These are phyloP conservation scores for Calypte anna DNA, from an alignment of 2,113 vertebrate species.

Conservation along the genomic window DNA sequence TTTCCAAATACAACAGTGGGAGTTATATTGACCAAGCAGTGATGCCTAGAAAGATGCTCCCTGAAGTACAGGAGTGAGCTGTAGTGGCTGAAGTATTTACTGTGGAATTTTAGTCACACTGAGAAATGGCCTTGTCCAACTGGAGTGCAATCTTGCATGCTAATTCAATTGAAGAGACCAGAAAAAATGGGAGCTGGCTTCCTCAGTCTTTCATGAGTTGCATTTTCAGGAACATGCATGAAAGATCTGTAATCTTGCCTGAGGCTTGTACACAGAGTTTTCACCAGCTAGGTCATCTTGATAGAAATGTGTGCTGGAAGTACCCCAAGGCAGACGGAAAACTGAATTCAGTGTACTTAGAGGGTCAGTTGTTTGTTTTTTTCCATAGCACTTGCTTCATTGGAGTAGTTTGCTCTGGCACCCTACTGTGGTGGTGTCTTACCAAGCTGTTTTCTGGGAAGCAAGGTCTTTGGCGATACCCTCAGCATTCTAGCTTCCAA, in stretches of 20 bases:
- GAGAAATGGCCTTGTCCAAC: not conserved
- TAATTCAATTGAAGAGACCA: not conserved
- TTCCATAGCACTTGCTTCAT: not conserved
- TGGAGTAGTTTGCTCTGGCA: not conserved
- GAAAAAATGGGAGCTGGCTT: not conserved
- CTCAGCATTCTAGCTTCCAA: conserved; percentile 6
- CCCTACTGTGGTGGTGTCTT: not conserved
- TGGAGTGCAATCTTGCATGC: not conserved
- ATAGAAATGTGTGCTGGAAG: conserved; percentile 3
- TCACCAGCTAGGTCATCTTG: not conserved
- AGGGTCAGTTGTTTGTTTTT: not conserved
- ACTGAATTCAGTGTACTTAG: not conserved
- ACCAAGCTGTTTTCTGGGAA: conserved; percentile 29
- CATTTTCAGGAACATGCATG: not conserved
- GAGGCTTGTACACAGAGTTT: not conserved
- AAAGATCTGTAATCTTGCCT: not conserved
- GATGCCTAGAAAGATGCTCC: not conserved
- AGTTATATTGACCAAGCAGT: not conserved
- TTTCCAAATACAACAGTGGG: not conserved
- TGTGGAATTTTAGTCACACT: not conserved
- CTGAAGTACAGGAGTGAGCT: not conserved
- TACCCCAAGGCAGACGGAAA: not conserved
- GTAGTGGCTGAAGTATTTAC: not conserved
- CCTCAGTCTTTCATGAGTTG: not conserved
- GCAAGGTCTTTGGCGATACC: conserved; percentile 4